Evolutionary conservation across 2,888 invertebrate genomes (phyloP).

Genomic region (Eretmocerus hayati): DNA sequence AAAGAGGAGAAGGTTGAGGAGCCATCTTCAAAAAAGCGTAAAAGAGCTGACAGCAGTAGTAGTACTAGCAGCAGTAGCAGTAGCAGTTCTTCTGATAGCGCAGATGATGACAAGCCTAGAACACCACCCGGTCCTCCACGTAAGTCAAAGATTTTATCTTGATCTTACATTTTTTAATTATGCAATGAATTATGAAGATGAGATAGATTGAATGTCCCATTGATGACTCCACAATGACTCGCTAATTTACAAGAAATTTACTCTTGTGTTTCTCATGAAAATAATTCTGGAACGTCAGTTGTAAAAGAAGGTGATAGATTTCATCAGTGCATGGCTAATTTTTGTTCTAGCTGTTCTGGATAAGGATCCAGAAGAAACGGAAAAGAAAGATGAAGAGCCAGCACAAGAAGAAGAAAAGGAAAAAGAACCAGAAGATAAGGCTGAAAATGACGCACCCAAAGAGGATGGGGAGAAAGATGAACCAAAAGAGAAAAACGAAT

Average conservation of each 20-base stretch:
- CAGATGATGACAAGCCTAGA: constrained; percentile 49
- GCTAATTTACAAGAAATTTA: no score
- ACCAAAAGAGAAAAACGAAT: constrained; percentile 43
- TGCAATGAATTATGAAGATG: no score
- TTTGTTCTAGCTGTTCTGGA: constrained; percentile 20
- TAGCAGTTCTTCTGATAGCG: constrained; percentile 45
- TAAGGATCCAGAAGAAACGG: constrained; percentile 33
- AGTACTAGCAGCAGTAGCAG: constrained; percentile 49
- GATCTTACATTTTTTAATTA: no score
- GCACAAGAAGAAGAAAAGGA: constrained; percentile 8
- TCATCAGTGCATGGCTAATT: no score
- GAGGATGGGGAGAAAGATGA: constrained; percentile 34
- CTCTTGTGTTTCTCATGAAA: no score
- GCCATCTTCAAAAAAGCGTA: constrained; percentile 49
- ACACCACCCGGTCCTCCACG: constrained; percentile 25
- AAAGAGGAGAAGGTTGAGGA: constrained; percentile 34
- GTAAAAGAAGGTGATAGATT: no score
- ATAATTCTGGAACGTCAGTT: no score
- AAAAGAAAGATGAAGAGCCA: constrained; percentile 9
- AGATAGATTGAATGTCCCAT: no score
- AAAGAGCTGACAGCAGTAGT: constrained; percentile 51
- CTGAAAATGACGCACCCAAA: constrained; percentile 21
- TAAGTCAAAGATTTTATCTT: constrained; percentile 26
- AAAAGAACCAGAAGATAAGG: constrained; percentile 30
- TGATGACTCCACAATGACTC: no score